phyloP scores from a whole-genome alignment of 2,888 invertebrate species.

The Phortica okadai region DNA sequence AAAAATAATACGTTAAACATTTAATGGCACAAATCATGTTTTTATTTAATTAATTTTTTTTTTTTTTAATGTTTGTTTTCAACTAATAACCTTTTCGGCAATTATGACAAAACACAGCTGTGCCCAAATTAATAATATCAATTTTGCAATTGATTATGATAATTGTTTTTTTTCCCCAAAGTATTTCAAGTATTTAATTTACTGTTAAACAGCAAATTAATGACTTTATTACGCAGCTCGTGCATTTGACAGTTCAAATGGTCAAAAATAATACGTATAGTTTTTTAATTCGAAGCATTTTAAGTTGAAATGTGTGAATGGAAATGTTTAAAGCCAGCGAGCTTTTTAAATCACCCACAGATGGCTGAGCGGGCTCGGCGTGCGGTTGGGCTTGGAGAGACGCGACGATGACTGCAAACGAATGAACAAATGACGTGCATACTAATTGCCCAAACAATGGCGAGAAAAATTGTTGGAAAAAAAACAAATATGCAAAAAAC shows the following conservation, averaged over 20 bases:
- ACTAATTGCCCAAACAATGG: slow-evolving; percentile 18
- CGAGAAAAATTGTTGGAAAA: background rate
- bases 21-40: background rate
- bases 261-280: background rate
- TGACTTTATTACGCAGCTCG: slow-evolving; percentile 16
- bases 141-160: background rate
- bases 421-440: slow-evolving; percentile 9
- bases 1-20: too few relatives aligned
- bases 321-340: background rate
- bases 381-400: background rate
- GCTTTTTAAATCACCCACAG: background rate
- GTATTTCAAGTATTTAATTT: slow-evolving; percentile 23
- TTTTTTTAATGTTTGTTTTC: background rate
- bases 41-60: background rate
- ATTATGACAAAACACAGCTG: slow-evolving; percentile 20
- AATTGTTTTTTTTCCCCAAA: slow-evolving; percentile 21
- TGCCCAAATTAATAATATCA: slow-evolving; percentile 19
- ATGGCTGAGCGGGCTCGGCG: background rate
- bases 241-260: background rate
- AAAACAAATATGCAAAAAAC: slow-evolving; percentile 30
- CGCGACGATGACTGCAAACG: background rate
- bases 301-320: background rate
- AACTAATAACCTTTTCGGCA: background rate
- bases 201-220: slow-evolving; percentile 28
- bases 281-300: background rate